Evolutionary conservation across 2,888 invertebrate genomes (phyloP), one percentile per base, ranked within the genome.

Genomic region (Agrilus cyanescens): DNA sequence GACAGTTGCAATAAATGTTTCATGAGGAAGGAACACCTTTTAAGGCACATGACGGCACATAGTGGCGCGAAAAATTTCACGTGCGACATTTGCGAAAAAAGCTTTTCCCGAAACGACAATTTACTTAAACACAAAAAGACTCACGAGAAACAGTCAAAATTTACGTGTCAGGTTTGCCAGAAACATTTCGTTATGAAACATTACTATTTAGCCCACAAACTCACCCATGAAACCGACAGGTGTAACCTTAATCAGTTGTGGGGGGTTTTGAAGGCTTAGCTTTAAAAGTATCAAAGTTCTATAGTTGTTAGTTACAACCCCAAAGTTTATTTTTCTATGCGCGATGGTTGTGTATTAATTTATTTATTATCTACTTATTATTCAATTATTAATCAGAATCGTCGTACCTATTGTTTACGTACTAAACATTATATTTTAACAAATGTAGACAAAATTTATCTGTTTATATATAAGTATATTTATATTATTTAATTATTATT

Each of bases 11-110:
- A 74, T 35, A 80, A 81, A 54, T 72, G 78, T 1, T 82, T 81
- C 56, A 78, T 78, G 55, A 70, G 81, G 2, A 81, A 82, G 51
- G 81, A 82, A 56, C 82, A 82, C 58, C 58, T 82, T 38, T 68
- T 80, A 42, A 68, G 81, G 4, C 82, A 82, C 57, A 69, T 75
- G 45, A 74, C 78, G 1, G 76, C 80, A 2, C 81, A 82, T 54
- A 78, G 80, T 1, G 81, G 81, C 1, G 72, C 76, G 52, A 79
- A 80, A 53, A 75, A 77, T 68, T 80, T 75, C 54, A 73, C 70
- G 37, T 80, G 80, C 57, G 76, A 76, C 45, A 63, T 74, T 40
- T 76, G 76, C 51, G 71, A 71, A 13, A 70, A 70, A 47, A 63
- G 66, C 38, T 70, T 70, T 45, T 68, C 69, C 1, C 59, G 73